Conservation (phyloP, 1,140 invertebrate genomes). For the Drosophila santomea region DNA sequence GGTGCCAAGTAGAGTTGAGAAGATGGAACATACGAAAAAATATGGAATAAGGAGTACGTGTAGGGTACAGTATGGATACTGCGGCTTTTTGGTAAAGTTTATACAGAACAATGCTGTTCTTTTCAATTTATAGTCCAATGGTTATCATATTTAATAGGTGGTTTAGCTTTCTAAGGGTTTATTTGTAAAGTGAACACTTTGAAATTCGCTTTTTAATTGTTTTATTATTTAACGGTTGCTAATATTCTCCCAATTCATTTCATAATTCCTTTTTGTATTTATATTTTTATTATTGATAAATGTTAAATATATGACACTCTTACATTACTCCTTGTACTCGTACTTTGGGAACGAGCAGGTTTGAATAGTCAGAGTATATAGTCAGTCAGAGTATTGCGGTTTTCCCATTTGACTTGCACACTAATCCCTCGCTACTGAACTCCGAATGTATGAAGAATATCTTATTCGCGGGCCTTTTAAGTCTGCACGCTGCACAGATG, state of each 20-base stretch:
- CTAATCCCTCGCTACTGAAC: constrained; percentile 27
- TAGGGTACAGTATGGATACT: not conserved
- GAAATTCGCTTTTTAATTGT: not conserved
- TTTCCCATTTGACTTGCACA: constrained; percentile 1
- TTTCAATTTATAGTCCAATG: too few relatives aligned
- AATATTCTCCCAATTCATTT: too few relatives aligned
- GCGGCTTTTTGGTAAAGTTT: not conserved
- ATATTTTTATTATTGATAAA: too few relatives aligned
- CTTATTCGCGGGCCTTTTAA: not conserved
- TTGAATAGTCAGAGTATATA: too few relatives aligned
- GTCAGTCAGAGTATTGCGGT: not conserved
- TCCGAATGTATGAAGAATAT: constrained; percentile 10
- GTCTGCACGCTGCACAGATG: constrained; percentile 43
- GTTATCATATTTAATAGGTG: too few relatives aligned
- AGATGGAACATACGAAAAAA: constrained; percentile 13
- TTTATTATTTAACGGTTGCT: too few relatives aligned
- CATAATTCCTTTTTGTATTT: too few relatives aligned
- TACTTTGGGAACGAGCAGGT: not conserved
- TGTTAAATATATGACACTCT: too few relatives aligned
- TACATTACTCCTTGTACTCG: not conserved
- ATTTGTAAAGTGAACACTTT: not conserved
- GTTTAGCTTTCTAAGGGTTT: too few relatives aligned
- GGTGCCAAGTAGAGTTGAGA: constrained; percentile 7
- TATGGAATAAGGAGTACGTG: not conserved
- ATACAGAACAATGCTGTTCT: too few relatives aligned